These are phyloP conservation scores for Sinocyclocheilus anophthalmus DNA, from an alignment of 2,113 vertebrate genomes.

Conservation along the genomic window DNA sequence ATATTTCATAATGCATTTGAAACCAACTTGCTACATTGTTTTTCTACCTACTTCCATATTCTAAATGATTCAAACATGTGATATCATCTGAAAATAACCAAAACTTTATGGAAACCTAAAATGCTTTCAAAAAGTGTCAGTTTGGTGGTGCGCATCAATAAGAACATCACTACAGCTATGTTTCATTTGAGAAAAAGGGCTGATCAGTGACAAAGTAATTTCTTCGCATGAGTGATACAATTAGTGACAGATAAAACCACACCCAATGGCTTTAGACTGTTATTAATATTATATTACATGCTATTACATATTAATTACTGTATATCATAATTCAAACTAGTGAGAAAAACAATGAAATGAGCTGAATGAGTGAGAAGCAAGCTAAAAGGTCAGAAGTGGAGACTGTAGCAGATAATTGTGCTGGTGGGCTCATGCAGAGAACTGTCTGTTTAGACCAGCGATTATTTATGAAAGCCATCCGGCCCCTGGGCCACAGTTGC, in stretches of 20 bases:
- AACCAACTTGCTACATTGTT: not conserved
- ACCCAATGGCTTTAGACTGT: not conserved
- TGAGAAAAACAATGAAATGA: constrained; percentile 39
- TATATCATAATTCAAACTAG: constrained; percentile 35
- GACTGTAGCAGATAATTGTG: constrained; percentile 58
- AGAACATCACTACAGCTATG: too few species aligned
- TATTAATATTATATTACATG: not conserved
- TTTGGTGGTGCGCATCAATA: too few species aligned
- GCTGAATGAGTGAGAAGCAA: constrained; percentile 38
- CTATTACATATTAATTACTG: constrained; percentile 31
- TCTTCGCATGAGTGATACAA: not conserved
- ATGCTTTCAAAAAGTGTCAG: too few species aligned
- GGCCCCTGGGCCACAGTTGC: constrained; percentile 60
- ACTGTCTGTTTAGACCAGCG: constrained; percentile 40
- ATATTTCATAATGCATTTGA: not conserved
- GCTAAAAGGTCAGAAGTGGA: constrained; percentile 60
- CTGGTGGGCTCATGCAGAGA: constrained; percentile 1
- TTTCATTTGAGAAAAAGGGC: not conserved
- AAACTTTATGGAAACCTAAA: not conserved
- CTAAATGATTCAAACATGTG: not conserved
- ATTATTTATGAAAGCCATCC: constrained; percentile 69
- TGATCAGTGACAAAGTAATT: not conserved
- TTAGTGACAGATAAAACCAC: not conserved
- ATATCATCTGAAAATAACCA: not conserved
- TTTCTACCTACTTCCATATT: not conserved